Percentiles rank a stretch among this genome's conserved stretches.
Conservation (phyloP, 2,113 vertebrate genomes). For the Eidolon helvum region DNA sequence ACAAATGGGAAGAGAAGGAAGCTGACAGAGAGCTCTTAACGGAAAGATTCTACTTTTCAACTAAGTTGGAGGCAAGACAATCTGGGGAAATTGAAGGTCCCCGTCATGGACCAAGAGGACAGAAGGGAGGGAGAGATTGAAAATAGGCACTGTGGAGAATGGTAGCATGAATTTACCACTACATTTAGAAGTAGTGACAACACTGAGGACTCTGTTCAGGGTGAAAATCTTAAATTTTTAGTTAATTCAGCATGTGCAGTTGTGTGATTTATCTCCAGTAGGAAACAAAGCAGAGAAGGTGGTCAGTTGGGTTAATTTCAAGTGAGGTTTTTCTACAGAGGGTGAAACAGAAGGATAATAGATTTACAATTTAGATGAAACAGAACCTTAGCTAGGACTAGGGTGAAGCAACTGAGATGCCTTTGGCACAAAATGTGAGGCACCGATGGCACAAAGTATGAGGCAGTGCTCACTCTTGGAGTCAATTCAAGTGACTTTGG, state of each 20-base stretch:
- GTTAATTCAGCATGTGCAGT: accelerated
- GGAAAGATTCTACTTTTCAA: background rate
- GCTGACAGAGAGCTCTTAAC: background rate
- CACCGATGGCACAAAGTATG: background rate
- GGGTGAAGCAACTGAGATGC: background rate
- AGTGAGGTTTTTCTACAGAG: background rate
- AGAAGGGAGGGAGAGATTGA: background rate
- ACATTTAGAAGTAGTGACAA: background rate
- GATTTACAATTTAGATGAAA: background rate
- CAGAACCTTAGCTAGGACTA: background rate
- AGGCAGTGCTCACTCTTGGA: background rate
- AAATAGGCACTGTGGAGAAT: background rate
- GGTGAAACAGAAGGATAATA: background rate
- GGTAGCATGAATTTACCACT: background rate
- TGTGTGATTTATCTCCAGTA: background rate
- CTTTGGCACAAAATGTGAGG: background rate
- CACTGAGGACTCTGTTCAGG: background rate
- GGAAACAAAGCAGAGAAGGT: background rate
- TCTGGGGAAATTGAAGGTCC: background rate
- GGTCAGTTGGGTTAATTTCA: background rate
- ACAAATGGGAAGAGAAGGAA: background rate
- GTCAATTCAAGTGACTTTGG: background rate
- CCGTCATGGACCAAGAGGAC: no score
- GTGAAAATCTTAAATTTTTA: background rate
- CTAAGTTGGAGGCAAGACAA: background rate